Evolutionary conservation across 2,797 vertebrate species (phyloP), one percentile per base, ranked within the genome.

Genomic region (Peromyscus nudipes): DNA sequence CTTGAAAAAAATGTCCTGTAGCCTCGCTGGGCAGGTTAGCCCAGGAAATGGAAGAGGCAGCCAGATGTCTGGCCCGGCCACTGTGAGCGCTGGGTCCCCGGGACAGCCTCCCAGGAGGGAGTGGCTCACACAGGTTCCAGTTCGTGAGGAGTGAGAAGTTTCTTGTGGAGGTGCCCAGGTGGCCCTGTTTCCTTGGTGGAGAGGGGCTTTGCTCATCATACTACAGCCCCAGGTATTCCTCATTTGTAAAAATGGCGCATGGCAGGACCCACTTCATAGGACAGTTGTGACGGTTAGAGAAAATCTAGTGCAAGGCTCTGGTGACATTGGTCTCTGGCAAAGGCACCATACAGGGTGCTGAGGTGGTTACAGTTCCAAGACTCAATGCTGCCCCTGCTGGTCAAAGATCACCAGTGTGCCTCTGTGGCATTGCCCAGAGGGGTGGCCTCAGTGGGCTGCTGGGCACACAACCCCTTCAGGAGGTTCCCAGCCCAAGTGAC

Each of bases 301-400:
- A 16, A 3, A 46, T 23, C 10, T 1, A 12, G 19, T 69, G 2
- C 17, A 6, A 46, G 65, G 86, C 37, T 6, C 8, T 29, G 2
- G 49, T 14, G 12, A 64, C 3, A 0, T 21, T 0, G 34, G 6
- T 1, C 0, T 46, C 8, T 64, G 2, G 0, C 52, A 21, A 23
- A 73, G 43, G 77, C 23, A 23, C 52, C 2, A 25, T 4, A 40
- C 9, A 19, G 23, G 3, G 34, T 2, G 3, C 23, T 2, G 31
- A 49, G 55, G 40, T 27, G n/a, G 31, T 49, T 55, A 21, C 10
- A 29, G n/a, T 25, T 69, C 40, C 7, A 52, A 86, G 4, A 52
- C 12, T 16, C n/a, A 3, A 5, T 25, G 43, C 31, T 69, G 23
- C 43, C 62, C 31, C 21, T 2, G 43, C 83, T 86, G 83, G 64